These are phyloP conservation scores for Temnothorax nylanderi DNA, from an alignment of 1,140 invertebrate genomes.

Conservation along the genomic window DNA sequence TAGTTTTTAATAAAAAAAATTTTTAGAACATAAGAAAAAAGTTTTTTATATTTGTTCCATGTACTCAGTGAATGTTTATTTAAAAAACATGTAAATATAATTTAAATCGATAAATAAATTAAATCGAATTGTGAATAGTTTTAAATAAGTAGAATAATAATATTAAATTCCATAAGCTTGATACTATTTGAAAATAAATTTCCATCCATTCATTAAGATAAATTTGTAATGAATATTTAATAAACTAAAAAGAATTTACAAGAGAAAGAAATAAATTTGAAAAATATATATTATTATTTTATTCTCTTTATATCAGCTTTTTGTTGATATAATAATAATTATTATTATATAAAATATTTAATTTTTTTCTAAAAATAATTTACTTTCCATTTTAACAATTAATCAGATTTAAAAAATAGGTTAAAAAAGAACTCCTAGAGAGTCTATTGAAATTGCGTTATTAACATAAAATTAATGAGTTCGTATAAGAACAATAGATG, in stretches of 20 bases:
- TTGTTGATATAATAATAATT: background rate
- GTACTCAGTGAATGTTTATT: background rate
- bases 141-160: too few species aligned
- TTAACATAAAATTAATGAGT: conserved; percentile 17
- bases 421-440: background rate
- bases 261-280: background rate
- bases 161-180: too few species aligned
- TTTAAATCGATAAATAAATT: background rate
- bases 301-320: background rate
- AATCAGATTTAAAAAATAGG: conserved; percentile 9
- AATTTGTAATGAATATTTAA: background rate
- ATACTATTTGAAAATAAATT: too few species aligned
- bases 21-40: background rate
- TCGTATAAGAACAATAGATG: conserved; percentile 20
- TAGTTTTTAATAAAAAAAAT: background rate
- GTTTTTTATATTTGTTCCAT: background rate
- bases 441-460: background rate
- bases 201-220: background rate
- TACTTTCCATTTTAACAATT: background rate
- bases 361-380: background rate
- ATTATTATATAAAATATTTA: background rate
- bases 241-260: background rate
- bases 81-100: background rate
- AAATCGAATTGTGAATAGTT: background rate
- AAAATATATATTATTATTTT: background rate